Conservation (phyloP, 1,140 invertebrate genomes). For the Planococcus citri region DNA sequence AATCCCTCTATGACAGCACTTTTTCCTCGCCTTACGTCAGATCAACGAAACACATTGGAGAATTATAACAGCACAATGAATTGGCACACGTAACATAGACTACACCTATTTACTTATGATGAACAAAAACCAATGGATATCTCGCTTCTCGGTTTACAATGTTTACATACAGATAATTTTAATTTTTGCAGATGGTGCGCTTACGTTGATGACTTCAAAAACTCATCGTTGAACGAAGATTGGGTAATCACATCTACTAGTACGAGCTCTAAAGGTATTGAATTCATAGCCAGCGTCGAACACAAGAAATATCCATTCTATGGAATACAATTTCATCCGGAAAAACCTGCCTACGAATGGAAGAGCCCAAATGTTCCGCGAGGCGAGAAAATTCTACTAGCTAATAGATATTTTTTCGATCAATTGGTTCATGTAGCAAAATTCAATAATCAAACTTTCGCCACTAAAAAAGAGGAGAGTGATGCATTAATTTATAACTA, state of each 20-base stretch:
- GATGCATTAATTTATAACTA: background rate
- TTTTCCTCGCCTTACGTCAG: too few species aligned
- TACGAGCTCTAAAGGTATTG: constrained; percentile 37
- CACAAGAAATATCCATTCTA: constrained; percentile 61
- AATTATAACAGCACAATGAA: too few species aligned
- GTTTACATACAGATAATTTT: too few species aligned
- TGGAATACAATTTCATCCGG: constrained; percentile 80
- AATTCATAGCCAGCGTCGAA: constrained; percentile 57
- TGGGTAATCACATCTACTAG: background rate
- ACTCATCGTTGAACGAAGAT: background rate
- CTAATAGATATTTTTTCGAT: constrained; percentile 66
- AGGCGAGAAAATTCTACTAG: constrained; percentile 42
- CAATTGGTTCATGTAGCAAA: constrained; percentile 37
- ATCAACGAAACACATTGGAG: too few species aligned
- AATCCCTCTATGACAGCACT: too few species aligned
- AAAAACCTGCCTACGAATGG: constrained; percentile 78
- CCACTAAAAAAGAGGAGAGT: background rate
- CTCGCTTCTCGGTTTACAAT: too few species aligned
- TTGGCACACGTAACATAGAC: too few species aligned
- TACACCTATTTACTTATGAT: too few species aligned
- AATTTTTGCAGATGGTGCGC: background rate
- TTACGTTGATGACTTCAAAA: background rate
- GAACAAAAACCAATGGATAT: too few species aligned
- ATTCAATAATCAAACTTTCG: background rate
- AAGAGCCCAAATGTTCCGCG: constrained; percentile 44